A percentile compares a stretch with the other conserved stretches of the same genome.
phyloP scores from a whole-genome alignment of 2,113 vertebrate genomes.

The Ondatra zibethicus region DNA sequence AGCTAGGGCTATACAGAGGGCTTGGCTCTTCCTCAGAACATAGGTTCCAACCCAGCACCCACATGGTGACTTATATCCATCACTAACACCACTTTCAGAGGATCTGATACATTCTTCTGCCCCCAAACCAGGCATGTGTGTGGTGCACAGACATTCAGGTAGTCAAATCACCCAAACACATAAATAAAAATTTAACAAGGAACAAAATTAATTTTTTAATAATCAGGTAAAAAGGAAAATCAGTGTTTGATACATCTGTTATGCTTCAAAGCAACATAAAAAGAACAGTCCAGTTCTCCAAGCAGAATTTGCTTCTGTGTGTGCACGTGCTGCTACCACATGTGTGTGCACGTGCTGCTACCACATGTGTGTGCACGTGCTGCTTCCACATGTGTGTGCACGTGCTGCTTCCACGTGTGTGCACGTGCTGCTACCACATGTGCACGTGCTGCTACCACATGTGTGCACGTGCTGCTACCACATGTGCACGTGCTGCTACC shows the following conservation, averaged over 20 bases:
- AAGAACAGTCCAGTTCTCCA: not conserved
- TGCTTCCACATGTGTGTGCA: not conserved
- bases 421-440: not conserved
- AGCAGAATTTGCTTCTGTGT: not conserved
- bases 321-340: not conserved
- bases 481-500: not conserved
- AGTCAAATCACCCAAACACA: not conserved
- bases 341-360: not conserved
- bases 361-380: not conserved
- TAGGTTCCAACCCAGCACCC: not conserved
- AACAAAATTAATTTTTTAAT: not conserved
- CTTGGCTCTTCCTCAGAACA: not conserved
- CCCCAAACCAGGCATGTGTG: not conserved
- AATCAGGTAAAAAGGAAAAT: constrained; percentile 49
- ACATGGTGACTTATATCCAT: not conserved
- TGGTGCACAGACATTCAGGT: not conserved
- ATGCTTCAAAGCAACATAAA: not conserved
- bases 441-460: no score
- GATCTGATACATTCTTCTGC: not conserved
- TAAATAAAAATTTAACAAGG: not conserved
- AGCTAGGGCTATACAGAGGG: not conserved
- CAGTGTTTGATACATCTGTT: not conserved
- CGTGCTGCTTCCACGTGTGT: not conserved
- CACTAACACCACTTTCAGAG: no score
- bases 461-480: not conserved